Evolutionary conservation across 2,888 invertebrate species (phyloP).

Genomic region (Orthonychiurus folsomi): DNA sequence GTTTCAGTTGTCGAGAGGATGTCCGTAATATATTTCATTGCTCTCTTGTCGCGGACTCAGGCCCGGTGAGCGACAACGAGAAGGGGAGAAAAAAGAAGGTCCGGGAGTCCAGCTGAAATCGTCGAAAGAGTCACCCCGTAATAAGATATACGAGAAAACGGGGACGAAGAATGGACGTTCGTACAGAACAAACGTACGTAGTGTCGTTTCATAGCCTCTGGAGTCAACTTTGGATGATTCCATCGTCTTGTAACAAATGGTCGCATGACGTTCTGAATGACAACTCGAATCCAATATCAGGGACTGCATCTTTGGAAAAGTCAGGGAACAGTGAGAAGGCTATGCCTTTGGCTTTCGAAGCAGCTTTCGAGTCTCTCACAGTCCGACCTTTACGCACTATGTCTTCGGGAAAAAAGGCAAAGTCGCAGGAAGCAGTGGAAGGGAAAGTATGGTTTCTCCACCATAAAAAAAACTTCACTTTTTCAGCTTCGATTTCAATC

Average conservation of each 20-base stretch:
- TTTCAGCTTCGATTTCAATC: conserved; percentile 1
- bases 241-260: conserved; percentile 26
- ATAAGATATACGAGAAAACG: not conserved
- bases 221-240: conserved; percentile 22
- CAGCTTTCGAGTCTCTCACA: not conserved
- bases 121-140: not conserved
- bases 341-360: not conserved
- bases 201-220: conserved; percentile 18
- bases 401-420: no score
- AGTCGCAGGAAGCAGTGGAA: no score
- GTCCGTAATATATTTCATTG: not conserved
- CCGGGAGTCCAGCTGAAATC: not conserved
- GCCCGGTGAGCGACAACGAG: no score
- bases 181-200: no score
- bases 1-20: not conserved
- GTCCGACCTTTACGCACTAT: no score
- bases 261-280: conserved; percentile 23
- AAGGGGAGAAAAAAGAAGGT: not conserved
- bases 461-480: not conserved
- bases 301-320: not conserved
- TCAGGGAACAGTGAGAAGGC: not conserved
- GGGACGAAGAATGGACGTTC: conserved; percentile 10
- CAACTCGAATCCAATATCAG: conserved; percentile 26
- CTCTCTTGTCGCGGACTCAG: not conserved
- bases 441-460: not conserved